phyloP scores from a whole-genome alignment of 2,797 vertebrate species.

The Antrozous pallidus region DNA sequence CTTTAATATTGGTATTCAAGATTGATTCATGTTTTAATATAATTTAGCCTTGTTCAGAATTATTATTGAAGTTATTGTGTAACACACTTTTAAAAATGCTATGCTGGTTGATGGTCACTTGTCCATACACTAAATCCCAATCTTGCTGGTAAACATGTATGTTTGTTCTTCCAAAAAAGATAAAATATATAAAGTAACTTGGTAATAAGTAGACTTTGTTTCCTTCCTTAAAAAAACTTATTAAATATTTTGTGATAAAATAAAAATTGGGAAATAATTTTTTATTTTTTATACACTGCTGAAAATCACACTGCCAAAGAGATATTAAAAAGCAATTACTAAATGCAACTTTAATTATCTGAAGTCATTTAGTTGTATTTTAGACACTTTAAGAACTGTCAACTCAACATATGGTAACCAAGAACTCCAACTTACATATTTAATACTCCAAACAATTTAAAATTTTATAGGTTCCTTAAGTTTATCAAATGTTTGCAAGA shows the following conservation, averaged over 20 bases:
- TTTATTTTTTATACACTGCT: neutral
- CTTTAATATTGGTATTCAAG: conserved; percentile 7
- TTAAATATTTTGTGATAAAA: conserved; percentile 13
- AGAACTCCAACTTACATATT: conserved; percentile 8
- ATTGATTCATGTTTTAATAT: conserved; percentile 45
- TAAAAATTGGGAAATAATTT: neutral
- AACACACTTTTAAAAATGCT: conserved; percentile 11
- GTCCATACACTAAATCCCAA: neutral
- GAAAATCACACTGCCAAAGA: neutral
- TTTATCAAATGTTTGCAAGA: neutral
- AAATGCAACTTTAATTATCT: neutral
- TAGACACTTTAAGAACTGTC: conserved; percentile 3
- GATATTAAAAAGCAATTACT: neutral
- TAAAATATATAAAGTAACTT: neutral
- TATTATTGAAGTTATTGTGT: neutral
- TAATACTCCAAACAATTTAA: neutral
- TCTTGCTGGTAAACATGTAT: neutral
- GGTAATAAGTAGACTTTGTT: neutral
- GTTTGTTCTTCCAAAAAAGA: neutral
- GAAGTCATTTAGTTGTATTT: neutral
- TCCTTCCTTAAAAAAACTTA: neutral
- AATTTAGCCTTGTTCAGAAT: neutral
- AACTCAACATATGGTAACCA: neutral
- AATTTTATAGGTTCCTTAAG: neutral
- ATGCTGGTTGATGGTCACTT: neutral